These are phyloP conservation scores for Polietes domitor DNA, from an alignment of 2,888 invertebrate genomes.

Conservation along the genomic window DNA sequence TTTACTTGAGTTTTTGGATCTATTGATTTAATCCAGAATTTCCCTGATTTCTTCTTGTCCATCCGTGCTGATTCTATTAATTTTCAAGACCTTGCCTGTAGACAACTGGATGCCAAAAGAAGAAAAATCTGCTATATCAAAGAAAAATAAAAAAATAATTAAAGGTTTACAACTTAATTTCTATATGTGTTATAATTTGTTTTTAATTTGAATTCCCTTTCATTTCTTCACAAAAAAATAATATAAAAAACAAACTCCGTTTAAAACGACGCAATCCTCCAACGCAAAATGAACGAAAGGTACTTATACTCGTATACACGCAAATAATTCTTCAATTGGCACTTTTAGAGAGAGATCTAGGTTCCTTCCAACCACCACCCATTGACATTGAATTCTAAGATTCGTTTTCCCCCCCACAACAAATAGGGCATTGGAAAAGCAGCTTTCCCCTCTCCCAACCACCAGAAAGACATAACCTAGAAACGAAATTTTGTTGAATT, in stretches of 20 bases:
- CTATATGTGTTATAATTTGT: neutral
- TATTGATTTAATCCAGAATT: too few species aligned
- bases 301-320: neutral
- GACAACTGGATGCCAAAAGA: neutral
- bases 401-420: neutral
- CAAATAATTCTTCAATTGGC: slow-evolving; percentile 1
- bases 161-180: neutral
- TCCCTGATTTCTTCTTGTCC: too few species aligned
- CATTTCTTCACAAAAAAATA: neutral
- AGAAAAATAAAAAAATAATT: neutral
- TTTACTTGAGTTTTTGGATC: too few species aligned
- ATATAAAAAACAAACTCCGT: neutral
- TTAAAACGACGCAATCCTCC: neutral
- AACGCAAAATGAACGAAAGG: slow-evolving; percentile 8
- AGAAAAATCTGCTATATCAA: neutral
- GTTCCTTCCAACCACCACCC: neutral
- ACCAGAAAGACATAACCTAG: neutral
- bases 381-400: neutral
- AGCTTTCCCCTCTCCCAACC: neutral
- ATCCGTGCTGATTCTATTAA: too few species aligned
- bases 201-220: neutral
- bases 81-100: neutral
- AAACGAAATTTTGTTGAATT: neutral
- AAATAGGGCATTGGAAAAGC: neutral
- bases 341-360: neutral